These are phyloP conservation scores for Drosophila arizonae DNA, from an alignment of 1,140 invertebrate species.

Conservation along the genomic window DNA sequence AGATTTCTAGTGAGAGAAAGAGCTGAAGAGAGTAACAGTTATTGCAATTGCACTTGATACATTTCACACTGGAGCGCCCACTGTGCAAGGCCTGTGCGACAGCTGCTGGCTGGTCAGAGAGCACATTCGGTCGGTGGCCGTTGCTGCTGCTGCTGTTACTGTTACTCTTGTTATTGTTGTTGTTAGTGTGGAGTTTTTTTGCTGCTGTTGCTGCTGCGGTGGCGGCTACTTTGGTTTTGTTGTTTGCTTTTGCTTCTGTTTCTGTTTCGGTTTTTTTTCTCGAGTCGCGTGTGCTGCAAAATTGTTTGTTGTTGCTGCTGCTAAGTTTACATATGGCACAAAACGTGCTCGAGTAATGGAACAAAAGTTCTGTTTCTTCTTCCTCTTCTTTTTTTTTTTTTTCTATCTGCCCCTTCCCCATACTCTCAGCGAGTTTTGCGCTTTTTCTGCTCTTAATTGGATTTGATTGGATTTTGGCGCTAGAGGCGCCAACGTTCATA, in stretches of 20 bases:
- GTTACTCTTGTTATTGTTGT: constrained; percentile 16
- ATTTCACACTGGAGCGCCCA: constrained; percentile 10
- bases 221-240: constrained; percentile 39
- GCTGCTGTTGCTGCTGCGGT: constrained; percentile 36
- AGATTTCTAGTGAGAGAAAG: no score
- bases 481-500: constrained; percentile 63
- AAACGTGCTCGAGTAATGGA: constrained; percentile 49
- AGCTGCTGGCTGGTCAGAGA: constrained; percentile 37
- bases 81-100: constrained; percentile 43
- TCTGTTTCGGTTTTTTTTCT: constrained; percentile 15
- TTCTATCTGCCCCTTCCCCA: background rate
- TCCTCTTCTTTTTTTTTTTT: background rate
- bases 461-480: constrained; percentile 75
- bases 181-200: constrained; percentile 12
- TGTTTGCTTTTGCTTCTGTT: constrained; percentile 48
- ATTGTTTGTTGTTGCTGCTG: constrained; percentile 30
- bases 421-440: constrained; percentile 28
- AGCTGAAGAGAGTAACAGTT: background rate
- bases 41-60: constrained; percentile 2
- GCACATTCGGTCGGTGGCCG: constrained; percentile 20
- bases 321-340: constrained; percentile 47
- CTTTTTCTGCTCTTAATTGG: constrained; percentile 71
- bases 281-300: constrained; percentile 41
- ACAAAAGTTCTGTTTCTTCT: constrained; percentile 24
- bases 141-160: constrained; percentile 48